Evolutionary conservation across 2,888 invertebrate genomes (phyloP), one percentile per base, ranked within the genome.

Genomic region (Philereme transversata): DNA sequence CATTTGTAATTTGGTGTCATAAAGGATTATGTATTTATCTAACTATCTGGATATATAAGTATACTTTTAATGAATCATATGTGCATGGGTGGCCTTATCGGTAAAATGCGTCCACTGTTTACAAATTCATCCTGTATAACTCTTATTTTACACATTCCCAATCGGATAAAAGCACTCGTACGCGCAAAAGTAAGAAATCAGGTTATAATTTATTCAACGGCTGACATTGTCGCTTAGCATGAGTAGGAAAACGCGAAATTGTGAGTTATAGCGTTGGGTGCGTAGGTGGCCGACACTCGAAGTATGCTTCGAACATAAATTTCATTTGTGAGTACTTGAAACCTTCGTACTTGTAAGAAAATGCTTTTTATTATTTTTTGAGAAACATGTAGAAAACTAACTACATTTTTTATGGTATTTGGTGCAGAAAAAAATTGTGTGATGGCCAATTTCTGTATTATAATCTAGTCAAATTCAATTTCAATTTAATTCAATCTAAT

Each of bases 201-300:
- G 40, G 41, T 53, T 57, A 57, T 61, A 45, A 61, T 61, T 53
- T 61, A 61, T 61, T 61, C 57, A 52, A 34, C 41, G 5, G 8
- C 49, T 40, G 45, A 49, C 52, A 57, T 40, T 61, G 56, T 61
- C 52, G 52, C 41, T 51, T 40, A 8, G 41, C n/a, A 51, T n/a
- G 5, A 11, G 38, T 8, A 40, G 9, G 4, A 47, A 35, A 9
- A 57, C 45, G 57, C 38, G 41, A 47, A 51, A 57, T 51, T 51
- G 51, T 47, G 57, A 51, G 57, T 57, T 57, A 57, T 51, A n/a
- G 47, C 57, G 46, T 43, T 51, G 7, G 38, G 45, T 33, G 45
- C 40, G 45, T 51, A 45, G 45, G 51, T 46, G 45, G 50, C 10
- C 51, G 57, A 57, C 35, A 41, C 41, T 40, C 11, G 40, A 9